Evolutionary conservation across 2,113 vertebrate species (phyloP).

Genomic region (Rhinogobius similis): DNA sequence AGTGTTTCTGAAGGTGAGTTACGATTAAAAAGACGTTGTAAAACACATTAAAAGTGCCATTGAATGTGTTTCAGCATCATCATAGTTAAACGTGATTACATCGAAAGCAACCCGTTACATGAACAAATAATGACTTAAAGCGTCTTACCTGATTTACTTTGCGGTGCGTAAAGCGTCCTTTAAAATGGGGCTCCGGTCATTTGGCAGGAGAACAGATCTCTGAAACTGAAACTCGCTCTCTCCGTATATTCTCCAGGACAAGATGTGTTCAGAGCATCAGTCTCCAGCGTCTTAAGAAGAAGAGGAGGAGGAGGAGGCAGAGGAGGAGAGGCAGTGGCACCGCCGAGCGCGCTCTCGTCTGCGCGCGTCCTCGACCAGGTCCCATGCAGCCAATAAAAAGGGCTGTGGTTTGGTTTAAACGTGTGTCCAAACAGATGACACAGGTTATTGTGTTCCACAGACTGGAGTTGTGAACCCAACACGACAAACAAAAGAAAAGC

Average conservation of each 20-base stretch:
- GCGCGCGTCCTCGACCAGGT: conserved; percentile 1
- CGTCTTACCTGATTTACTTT: not conserved
- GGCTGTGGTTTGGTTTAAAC: not conserved
- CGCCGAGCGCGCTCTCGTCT: not conserved
- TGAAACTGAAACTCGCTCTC: not conserved
- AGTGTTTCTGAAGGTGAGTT: not conserved
- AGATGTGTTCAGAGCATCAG: conserved; percentile 10
- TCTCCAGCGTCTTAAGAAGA: not conserved
- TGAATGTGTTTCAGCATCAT: not conserved
- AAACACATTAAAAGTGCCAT: not conserved
- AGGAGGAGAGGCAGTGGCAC: conserved; percentile 1
- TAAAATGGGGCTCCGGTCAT: not conserved
- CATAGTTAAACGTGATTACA: not conserved
- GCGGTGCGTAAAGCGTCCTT: not conserved
- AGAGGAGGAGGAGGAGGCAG: not conserved
- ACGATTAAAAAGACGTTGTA: not conserved
- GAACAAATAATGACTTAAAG: not conserved
- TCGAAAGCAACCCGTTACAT: not conserved
- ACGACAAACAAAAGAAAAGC: not conserved
- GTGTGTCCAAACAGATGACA: no score
- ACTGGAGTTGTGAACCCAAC: not conserved
- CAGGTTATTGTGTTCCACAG: no score
- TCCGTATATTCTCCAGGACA: conserved; percentile 1
- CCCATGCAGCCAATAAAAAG: not conserved
- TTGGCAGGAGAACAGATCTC: not conserved